Conservation (phyloP, 2,888 invertebrate species). For the Melanargia galathea region DNA sequence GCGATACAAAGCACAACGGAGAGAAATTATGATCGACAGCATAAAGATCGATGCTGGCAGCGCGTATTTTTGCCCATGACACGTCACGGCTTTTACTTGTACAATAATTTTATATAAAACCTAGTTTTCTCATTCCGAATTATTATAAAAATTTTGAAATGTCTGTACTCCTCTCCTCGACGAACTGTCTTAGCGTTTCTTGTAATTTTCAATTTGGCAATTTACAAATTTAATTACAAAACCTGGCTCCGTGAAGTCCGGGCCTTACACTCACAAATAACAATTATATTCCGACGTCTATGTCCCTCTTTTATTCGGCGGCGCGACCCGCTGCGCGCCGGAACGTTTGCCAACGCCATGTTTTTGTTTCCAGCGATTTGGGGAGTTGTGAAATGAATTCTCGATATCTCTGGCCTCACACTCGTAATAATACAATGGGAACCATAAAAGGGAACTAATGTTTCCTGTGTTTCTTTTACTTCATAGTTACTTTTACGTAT, state of each 20-base stretch:
- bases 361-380: constrained; percentile 13
- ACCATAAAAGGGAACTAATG: constrained; percentile 4
- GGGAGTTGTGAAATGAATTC: constrained; percentile 21
- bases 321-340: constrained; percentile 1
- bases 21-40: no score
- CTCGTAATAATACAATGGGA: not conserved
- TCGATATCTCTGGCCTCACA: constrained; percentile 1
- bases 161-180: no score
- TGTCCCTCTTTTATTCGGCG: constrained; percentile 9
- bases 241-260: not conserved
- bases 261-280: constrained; percentile 19
- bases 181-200: no score
- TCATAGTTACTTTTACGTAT: not conserved
- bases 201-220: no score
- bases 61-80: no score
- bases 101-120: no score
- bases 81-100: no score
- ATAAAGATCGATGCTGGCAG: no score
- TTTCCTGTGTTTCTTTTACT: constrained; percentile 13
- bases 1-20: no score
- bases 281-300: constrained; percentile 19
- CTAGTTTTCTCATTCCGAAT: no score
- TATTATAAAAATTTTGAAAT: no score
- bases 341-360: constrained; percentile 1
- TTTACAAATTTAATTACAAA: no score